Evolutionary conservation across 2,797 vertebrate species (phyloP).

Genomic region (Hyperoplus lanceolatus): DNA sequence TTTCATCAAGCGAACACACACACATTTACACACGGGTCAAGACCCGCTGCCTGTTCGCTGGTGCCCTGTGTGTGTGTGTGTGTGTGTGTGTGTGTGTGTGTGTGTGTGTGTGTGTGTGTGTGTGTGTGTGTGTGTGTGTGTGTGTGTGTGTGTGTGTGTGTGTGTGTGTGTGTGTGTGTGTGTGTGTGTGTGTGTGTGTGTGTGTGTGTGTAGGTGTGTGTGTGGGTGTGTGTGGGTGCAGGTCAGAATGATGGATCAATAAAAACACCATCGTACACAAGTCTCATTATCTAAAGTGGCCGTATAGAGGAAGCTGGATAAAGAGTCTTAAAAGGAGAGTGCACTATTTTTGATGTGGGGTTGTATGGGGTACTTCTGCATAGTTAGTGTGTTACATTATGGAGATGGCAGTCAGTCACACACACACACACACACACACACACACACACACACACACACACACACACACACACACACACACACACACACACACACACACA

Average conservation of each 20-base stretch:
- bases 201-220: background rate
- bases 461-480: too few relatives aligned
- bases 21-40: conserved; percentile 49
- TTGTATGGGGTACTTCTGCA: too few relatives aligned
- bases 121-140: too few relatives aligned
- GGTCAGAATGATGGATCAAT: conserved; percentile 53
- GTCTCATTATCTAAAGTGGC: conserved; percentile 78
- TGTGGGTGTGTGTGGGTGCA: conserved; percentile 15
- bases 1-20: conserved; percentile 14
- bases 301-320: conserved; percentile 23
- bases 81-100: conserved; percentile 7
- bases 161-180: too few relatives aligned
- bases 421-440: too few relatives aligned
- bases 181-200: too few relatives aligned
- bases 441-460: too few relatives aligned
- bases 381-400: too few relatives aligned
- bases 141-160: too few relatives aligned
- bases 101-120: too few relatives aligned
- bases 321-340: conserved; percentile 51
- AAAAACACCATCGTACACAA: conserved; percentile 11
- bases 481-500: too few relatives aligned
- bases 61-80: conserved; percentile 2
- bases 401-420: too few relatives aligned
- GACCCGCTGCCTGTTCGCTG: conserved; percentile 42
- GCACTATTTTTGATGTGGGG: background rate